These are phyloP conservation scores for Andrena chrysosceles DNA, from an alignment of 2,888 invertebrate genomes.

Conservation along the genomic window DNA sequence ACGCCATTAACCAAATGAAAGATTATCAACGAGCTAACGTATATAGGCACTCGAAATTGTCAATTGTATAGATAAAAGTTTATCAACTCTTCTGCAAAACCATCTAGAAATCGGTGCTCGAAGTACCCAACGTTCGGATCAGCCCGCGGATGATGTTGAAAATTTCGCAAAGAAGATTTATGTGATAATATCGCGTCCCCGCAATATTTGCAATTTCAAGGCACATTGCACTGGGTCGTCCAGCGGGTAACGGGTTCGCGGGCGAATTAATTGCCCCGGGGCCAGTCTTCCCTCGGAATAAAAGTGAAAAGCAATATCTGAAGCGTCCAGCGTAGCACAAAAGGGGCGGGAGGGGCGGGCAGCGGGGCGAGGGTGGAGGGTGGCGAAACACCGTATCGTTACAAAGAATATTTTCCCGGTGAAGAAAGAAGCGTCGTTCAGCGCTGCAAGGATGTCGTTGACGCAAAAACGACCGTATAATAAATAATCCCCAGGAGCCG, in stretches of 20 bases:
- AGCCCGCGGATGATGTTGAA: too few relatives aligned
- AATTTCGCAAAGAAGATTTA: too few relatives aligned
- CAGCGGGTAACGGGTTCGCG: neutral
- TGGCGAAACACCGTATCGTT: slow-evolving; percentile 38
- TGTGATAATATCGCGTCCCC: neutral
- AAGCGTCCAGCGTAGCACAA: slow-evolving; percentile 7
- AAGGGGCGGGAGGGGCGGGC: slow-evolving; percentile 6
- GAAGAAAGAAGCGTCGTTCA: slow-evolving; percentile 56
- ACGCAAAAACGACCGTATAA: slow-evolving; percentile 58
- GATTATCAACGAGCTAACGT: neutral
- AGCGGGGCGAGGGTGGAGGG: neutral
- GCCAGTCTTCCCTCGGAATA: neutral
- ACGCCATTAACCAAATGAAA: neutral
- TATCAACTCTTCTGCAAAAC: too few relatives aligned
- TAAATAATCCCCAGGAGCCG: slow-evolving; percentile 59
- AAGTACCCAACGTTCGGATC: too few relatives aligned
- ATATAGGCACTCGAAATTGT: too few relatives aligned
- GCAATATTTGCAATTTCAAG: neutral
- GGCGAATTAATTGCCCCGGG: slow-evolving; percentile 31
- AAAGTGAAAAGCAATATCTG: slow-evolving; percentile 51
- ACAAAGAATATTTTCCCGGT: slow-evolving; percentile 36
- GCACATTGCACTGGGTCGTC: neutral
- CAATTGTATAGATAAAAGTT: too few relatives aligned
- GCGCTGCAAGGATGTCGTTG: slow-evolving; percentile 52
- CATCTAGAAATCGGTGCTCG: too few relatives aligned